Conservation (phyloP, 2,888 invertebrate genomes). For the Athalia rosae region DNA sequence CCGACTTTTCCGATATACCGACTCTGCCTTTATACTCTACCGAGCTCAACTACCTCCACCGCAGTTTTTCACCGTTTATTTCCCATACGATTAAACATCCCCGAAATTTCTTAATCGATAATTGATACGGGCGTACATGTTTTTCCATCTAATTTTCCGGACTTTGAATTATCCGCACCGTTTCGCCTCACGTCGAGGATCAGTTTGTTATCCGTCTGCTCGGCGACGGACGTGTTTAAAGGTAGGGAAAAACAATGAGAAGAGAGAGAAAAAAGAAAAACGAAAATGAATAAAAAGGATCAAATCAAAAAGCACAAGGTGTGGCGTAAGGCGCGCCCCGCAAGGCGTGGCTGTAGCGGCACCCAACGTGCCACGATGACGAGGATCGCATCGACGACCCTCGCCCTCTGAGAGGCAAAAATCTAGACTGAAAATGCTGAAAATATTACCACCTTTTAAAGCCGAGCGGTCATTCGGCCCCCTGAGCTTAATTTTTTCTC, state of each 20-base stretch:
- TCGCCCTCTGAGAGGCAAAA: neutral
- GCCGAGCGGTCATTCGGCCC: neutral
- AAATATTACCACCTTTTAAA: too few species aligned
- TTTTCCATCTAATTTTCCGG: too few species aligned
- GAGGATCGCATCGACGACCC: neutral
- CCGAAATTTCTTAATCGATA: too few species aligned
- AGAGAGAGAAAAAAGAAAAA: neutral
- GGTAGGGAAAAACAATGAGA: slow-evolving; percentile 1
- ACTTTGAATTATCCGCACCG: too few species aligned
- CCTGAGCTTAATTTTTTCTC: neutral
- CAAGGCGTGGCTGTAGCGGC: slow-evolving; percentile 23
- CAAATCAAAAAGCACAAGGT: slow-evolving; percentile 26
- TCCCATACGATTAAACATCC: too few species aligned
- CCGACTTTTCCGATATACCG: slow-evolving; percentile 27
- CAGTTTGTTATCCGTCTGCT: neutral
- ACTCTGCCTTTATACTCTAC: slow-evolving; percentile 9
- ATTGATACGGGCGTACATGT: too few species aligned
- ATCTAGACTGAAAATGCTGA: too few species aligned
- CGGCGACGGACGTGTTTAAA: neutral
- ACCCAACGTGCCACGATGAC: neutral
- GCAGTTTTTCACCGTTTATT: too few species aligned
- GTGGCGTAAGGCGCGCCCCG: slow-evolving; percentile 25
- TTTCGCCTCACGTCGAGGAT: neutral
- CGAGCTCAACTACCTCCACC: neutral
- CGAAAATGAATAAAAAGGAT: neutral